Evolutionary conservation across 2,113 vertebrate genomes (phyloP), one percentile per base, ranked within the genome.

Genomic region (Meriones unguiculatus): DNA sequence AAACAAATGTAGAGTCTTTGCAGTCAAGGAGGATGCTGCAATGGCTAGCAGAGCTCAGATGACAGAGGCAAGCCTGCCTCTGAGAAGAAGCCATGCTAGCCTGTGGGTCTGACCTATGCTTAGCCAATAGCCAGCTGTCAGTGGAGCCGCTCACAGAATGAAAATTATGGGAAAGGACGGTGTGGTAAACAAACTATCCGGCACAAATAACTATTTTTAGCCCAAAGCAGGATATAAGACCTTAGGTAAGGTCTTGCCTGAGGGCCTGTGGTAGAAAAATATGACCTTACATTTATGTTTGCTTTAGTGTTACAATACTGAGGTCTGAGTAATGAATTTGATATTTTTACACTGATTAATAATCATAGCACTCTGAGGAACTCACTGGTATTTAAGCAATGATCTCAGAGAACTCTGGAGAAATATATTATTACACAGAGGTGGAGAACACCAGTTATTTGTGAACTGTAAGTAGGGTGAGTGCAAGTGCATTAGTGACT

Each of bases 261-360:
- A 88, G 41, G 89, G 46, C 62, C 5, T 35, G 20, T 72, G 22
- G 80, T 38, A 91, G 20, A 62, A 65, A 75, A 32, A 20, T 69
- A 70, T 46, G 87, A 92, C 64, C 54, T 1, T 0, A 90, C 52
- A 9, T 78, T 17, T 25, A 30, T 87, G 91, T 93, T 87, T 94
- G 77, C 41, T 87, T 92, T 91, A 65, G 64, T 59, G 10, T 82
- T 65, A 67, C 25, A 64, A 67, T 90, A 62, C 35, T 89, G 62
- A 88, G 50, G 89, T 95, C 89, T 92, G 89, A 81, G 54, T 81
- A 52, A 92, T 65, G 65, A 24, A 50, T 67, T 92, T 87, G 24
- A 67, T 87, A 69, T 72, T 87, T 95, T 78, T 20, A 18, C n/a
- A 32, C 17, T 28, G 6, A 82, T n/a, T 72, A 89, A n/a, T 8